phyloP scores from a whole-genome alignment of 2,888 invertebrate genomes.

The Pheosia gnoma region DNA sequence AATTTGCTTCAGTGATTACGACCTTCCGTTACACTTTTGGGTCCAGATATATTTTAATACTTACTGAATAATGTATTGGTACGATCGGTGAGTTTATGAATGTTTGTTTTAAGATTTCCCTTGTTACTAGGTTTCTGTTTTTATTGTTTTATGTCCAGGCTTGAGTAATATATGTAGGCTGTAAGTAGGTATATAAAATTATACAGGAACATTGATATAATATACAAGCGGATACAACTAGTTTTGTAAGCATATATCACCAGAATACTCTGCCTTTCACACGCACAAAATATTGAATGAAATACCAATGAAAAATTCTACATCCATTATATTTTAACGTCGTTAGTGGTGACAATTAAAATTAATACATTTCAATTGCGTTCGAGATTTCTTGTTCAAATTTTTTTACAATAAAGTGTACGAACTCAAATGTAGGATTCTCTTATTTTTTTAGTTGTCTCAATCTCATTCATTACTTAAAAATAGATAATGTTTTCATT shows the following conservation, averaged over 20 bases:
- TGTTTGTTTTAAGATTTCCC: too few relatives aligned
- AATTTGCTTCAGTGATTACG: constrained; percentile 52
- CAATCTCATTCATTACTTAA: constrained; percentile 38
- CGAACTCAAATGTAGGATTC: constrained; percentile 57
- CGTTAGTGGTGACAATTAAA: constrained; percentile 77
- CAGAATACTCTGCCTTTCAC: neutral
- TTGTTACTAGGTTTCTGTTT: too few relatives aligned
- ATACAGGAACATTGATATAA: too few relatives aligned
- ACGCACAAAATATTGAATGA: constrained; percentile 50
- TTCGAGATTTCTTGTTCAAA: constrained; percentile 47
- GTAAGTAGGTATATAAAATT: too few relatives aligned
- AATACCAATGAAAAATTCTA: constrained; percentile 73
- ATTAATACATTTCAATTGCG: constrained; percentile 67
- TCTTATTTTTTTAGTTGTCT: constrained; percentile 42
- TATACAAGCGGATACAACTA: too few relatives aligned
- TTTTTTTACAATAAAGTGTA: constrained; percentile 66
- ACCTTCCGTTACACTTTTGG: constrained; percentile 45
- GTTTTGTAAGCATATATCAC: neutral
- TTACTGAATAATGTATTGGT: neutral
- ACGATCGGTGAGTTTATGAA: too few relatives aligned
- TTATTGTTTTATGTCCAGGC: too few relatives aligned
- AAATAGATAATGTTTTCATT: constrained; percentile 17
- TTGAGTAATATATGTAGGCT: too few relatives aligned
- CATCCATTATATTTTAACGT: constrained; percentile 82
- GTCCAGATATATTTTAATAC: neutral